Evolutionary conservation across 92 coral and sea anemone species (phyloP).

Genomic region (Zoanthus gigantus): DNA sequence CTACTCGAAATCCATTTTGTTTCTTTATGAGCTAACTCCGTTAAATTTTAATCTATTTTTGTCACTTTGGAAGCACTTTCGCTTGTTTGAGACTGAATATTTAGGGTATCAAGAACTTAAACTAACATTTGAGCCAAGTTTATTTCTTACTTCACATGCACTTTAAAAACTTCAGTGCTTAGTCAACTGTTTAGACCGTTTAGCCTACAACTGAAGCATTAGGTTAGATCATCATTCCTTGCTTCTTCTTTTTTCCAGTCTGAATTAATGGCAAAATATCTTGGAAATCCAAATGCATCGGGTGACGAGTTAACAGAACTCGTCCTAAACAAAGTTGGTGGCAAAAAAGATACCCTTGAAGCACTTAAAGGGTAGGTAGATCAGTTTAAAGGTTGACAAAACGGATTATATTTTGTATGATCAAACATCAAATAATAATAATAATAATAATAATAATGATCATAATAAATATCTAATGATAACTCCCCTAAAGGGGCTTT

Average conservation of each 20-base stretch:
- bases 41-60: neutral
- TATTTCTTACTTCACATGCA: no score
- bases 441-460: no score
- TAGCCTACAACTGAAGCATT: neutral
- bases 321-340: slow-evolving; percentile 75
- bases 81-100: no score
- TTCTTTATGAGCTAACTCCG: neutral
- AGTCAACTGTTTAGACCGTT: no score
- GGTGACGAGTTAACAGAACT: slow-evolving; percentile 69
- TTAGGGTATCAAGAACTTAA: no score
- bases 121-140: no score
- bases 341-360: slow-evolving; percentile 65
- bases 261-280: slow-evolving; percentile 72
- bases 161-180: no score
- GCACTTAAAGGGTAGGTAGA: slow-evolving; percentile 86
- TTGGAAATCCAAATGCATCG: slow-evolving; percentile 77
- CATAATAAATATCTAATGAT: no score
- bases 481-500: no score
- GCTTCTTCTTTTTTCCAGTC: slow-evolving; percentile 31
- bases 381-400: no score
- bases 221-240: neutral
- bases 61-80: neutral
- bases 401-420: no score
- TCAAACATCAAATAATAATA: no score
- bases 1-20: neutral